Percentiles rank a stretch among this genome's conserved stretches.
Evolutionary conservation across 2,113 vertebrate genomes (phyloP).

Genomic region (Variabilichromis moorii): DNA sequence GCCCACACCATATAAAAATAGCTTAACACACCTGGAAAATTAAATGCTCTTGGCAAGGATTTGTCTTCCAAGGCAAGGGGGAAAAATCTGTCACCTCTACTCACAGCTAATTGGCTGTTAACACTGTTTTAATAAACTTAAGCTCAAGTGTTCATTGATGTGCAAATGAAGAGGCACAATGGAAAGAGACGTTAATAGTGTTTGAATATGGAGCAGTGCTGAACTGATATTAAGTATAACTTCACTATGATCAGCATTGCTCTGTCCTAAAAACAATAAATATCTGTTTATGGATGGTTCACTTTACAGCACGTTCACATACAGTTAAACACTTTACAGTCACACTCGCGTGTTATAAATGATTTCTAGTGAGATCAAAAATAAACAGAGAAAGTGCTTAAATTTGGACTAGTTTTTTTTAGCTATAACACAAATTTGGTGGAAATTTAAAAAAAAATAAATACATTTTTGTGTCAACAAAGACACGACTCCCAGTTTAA

Average conservation of each 20-base stretch:
- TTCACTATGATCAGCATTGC: neutral
- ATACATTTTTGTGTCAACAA: neutral
- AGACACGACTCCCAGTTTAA: neutral
- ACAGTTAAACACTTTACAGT: neutral
- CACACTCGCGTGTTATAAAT: neutral
- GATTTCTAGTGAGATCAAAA: neutral
- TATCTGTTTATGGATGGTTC: neutral
- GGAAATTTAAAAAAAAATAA: accelerated
- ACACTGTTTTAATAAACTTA: slow-evolving; percentile 48
- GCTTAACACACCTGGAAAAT: slow-evolving; percentile 56
- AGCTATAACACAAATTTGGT: neutral
- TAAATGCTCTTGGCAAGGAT: slow-evolving; percentile 40
- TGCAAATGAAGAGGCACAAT: slow-evolving; percentile 28
- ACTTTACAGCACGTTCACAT: neutral
- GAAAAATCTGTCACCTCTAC: slow-evolving; percentile 30
- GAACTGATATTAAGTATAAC: neutral
- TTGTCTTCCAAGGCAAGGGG: slow-evolving; percentile 31
- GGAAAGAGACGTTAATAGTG: neutral
- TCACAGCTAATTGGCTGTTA: slow-evolving; percentile 63
- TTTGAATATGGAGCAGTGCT: neutral
- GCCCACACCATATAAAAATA: slow-evolving; percentile 50
- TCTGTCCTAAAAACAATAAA: neutral
- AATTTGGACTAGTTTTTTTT: neutral
- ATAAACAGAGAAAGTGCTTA: neutral
- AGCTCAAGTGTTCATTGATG: slow-evolving; percentile 13